Percentiles rank a stretch among this genome's conserved stretches.
Evolutionary conservation across 1,140 invertebrate species (phyloP).

Genomic region (Bombus ignitus): DNA sequence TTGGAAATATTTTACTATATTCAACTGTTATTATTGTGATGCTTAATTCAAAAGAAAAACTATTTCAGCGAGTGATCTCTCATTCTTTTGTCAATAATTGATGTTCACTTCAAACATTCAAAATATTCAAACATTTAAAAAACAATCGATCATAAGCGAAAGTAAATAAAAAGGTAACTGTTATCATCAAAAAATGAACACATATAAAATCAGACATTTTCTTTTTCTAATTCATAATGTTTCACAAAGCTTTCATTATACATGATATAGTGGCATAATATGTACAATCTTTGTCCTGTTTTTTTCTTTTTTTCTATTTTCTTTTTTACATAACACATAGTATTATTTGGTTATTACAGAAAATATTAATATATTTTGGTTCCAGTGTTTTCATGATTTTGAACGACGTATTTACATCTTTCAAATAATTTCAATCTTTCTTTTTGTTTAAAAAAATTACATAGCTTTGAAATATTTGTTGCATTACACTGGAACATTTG

Average conservation of each 20-base stretch:
- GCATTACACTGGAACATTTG: constrained; percentile 29
- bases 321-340: constrained; percentile 52
- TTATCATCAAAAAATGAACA: constrained; percentile 40
- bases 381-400: constrained; percentile 29
- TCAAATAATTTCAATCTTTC: not conserved
- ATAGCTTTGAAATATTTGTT: constrained; percentile 14
- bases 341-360: constrained; percentile 54
- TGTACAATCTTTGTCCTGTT: constrained; percentile 40
- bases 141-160: not conserved
- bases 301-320: constrained; percentile 9
- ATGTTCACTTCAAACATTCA: not conserved
- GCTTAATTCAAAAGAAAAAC: not conserved
- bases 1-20: constrained; percentile 33
- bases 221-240: constrained; percentile 50
- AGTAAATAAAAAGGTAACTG: constrained; percentile 30
- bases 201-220: constrained; percentile 49
- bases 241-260: constrained; percentile 57
- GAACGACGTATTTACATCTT: constrained; percentile 51
- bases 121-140: not conserved
- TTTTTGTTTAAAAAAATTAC: not conserved
- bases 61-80: not conserved
- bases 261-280: constrained; percentile 49
- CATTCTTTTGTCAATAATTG: not conserved
- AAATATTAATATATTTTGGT: constrained; percentile 49
- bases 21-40: not conserved